Conservation (phyloP, 2,888 invertebrate genomes). For the Hylaea fasciaria region DNA sequence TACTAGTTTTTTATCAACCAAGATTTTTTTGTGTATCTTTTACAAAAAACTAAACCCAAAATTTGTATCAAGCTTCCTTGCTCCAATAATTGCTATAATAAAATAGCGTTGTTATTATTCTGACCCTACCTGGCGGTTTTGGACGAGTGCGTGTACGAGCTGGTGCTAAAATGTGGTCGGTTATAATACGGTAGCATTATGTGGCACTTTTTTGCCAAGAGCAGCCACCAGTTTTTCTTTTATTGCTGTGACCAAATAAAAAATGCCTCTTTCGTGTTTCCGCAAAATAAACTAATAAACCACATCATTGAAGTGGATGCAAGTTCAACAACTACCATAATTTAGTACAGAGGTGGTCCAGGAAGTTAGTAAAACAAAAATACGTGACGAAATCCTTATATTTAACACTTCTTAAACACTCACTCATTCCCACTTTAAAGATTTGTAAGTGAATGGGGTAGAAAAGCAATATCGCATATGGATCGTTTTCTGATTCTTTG, state of each 20-base stretch:
- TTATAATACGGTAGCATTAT: constrained; percentile 59
- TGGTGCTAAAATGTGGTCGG: constrained; percentile 51
- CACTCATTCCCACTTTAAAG: too few species aligned
- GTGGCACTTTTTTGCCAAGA: constrained; percentile 44
- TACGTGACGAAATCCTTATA: neutral
- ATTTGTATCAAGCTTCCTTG: too few species aligned
- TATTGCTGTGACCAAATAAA: constrained; percentile 36
- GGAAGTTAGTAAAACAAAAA: neutral
- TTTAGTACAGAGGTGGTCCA: neutral
- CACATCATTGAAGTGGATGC: constrained; percentile 19
- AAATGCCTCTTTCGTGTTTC: constrained; percentile 29
- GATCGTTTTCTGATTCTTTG: too few species aligned
- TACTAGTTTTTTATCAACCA: too few species aligned
- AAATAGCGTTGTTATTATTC: constrained; percentile 41
- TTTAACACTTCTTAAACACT: neutral
- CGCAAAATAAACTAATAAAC: constrained; percentile 31
- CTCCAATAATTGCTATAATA: neutral
- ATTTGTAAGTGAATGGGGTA: too few species aligned
- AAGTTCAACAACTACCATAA: constrained; percentile 13
- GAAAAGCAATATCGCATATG: too few species aligned
- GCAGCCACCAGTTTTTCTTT: constrained; percentile 47
- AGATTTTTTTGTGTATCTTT: too few species aligned
- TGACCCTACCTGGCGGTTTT: constrained; percentile 52
- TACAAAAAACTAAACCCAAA: too few species aligned
- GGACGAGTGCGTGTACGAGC: constrained; percentile 40